phyloP scores from a whole-genome alignment of 2,888 invertebrate species.

The Netelia fuscicornis region DNA sequence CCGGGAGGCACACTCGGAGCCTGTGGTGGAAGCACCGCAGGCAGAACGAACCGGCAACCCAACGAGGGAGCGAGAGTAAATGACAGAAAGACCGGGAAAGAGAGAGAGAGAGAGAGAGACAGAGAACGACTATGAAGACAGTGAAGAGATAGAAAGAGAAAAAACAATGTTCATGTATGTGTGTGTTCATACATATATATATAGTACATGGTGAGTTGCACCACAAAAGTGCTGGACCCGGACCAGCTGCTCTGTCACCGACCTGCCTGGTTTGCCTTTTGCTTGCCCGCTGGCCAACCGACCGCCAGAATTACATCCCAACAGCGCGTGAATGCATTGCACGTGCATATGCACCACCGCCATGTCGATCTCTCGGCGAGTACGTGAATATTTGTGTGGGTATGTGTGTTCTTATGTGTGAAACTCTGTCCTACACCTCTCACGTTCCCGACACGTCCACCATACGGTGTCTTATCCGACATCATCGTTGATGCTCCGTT shows the following conservation, averaged over 20 bases:
- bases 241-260: conserved; percentile 79
- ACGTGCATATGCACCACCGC: conserved; percentile 52
- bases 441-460: conserved; percentile 32
- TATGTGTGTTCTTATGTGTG: conserved; percentile 1
- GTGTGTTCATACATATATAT: conserved; percentile 9
- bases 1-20: conserved; percentile 63
- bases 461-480: conserved; percentile 45
- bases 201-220: conserved; percentile 30
- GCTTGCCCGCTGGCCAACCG: conserved; percentile 51
- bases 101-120: conserved; percentile 16
- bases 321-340: conserved; percentile 46
- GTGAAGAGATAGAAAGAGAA: conserved; percentile 41
- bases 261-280: conserved; percentile 61
- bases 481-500: conserved; percentile 46
- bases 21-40: conserved; percentile 53
- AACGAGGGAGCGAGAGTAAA: conserved; percentile 54
- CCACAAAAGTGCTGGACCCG: conserved; percentile 73
- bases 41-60: conserved; percentile 52
- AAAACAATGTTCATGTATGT: conserved; percentile 22
- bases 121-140: conserved; percentile 33
- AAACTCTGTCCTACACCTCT: conserved; percentile 7
- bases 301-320: conserved; percentile 68
- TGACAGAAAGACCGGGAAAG: conserved; percentile 37
- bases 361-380: conserved; percentile 39
- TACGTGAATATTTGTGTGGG: conserved; percentile 14